Evolutionary conservation across 1,140 invertebrate species (phyloP).

Genomic region (Dendrolimus punctatus): DNA sequence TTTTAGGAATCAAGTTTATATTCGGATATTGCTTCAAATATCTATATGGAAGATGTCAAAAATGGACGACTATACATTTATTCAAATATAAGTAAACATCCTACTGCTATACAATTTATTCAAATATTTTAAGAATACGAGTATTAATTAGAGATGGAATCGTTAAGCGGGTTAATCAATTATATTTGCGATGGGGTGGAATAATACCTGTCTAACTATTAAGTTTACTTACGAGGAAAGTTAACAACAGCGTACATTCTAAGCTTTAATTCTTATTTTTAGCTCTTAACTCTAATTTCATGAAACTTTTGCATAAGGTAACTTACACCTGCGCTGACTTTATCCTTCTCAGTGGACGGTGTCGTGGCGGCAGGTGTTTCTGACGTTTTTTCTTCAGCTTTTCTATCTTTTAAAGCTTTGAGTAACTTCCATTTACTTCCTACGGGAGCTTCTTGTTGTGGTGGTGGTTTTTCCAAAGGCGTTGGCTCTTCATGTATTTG

Average conservation of each 20-base stretch:
- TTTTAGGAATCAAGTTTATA: too few species aligned
- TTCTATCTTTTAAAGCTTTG: slow-evolving; percentile 90
- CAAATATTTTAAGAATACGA: slow-evolving; percentile 3
- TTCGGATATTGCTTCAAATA: background rate
- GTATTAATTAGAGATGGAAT: slow-evolving; percentile 10
- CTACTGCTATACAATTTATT: slow-evolving; percentile 20
- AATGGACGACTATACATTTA: slow-evolving; percentile 21
- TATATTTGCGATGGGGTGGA: slow-evolving; percentile 21
- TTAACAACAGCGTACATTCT: slow-evolving; percentile 12
- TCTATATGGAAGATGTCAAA: slow-evolving; percentile 12
- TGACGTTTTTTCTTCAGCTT: slow-evolving; percentile 86
- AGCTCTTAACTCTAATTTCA: slow-evolving; percentile 76
- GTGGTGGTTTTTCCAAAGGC: slow-evolving; percentile 40
- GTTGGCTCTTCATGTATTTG: slow-evolving; percentile 72
- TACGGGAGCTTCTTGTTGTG: slow-evolving; percentile 73
- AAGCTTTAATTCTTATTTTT: slow-evolving; percentile 31
- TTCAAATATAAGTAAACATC: slow-evolving; percentile 16
- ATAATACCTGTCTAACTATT: slow-evolving; percentile 30
- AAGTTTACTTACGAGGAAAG: slow-evolving; percentile 16
- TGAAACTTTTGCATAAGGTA: slow-evolving; percentile 76
- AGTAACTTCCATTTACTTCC: slow-evolving; percentile 92
- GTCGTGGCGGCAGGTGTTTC: slow-evolving; percentile 77
- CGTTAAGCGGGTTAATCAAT: slow-evolving; percentile 27
- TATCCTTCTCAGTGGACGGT: slow-evolving; percentile 76
- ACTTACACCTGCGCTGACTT: slow-evolving; percentile 76